Evolutionary conservation across 1,140 invertebrate genomes (phyloP), one percentile per base, ranked within the genome.

Genomic region (Stegodyphus dumicola): DNA sequence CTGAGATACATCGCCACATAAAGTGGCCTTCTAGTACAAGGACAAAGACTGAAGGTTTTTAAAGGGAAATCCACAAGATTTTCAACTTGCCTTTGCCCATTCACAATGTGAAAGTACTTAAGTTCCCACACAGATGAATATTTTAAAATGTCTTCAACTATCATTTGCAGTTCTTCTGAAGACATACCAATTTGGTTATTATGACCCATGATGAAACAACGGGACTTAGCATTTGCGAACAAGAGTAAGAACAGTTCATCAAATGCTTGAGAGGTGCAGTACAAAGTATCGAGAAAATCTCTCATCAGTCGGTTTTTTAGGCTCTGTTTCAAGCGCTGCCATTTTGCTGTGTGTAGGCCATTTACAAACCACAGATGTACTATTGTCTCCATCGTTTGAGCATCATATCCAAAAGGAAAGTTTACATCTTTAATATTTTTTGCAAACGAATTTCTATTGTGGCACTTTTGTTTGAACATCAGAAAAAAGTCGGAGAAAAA

Each of bases 181-280:
- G 60, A 76, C n/a, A 84, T 13, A 10, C 15, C 73, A 1, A 70
- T 65, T 17, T 76, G 10, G 53, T 69, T 60, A 53, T n/a, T 76
- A 33, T 17, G 11, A 4, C 52, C 73, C 9, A 76, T 17, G 5
- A 84, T 53, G 1, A 81, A 74, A 11, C 64, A 17, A 13, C 73
- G 48, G 3, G 81, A 76, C 60, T 84, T 84, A 0, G 51, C 64
- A 54, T 54, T 84, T 5, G 74, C 54, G 15, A 76, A 84, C 52
- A 84, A 18, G 9, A 84, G 71, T 52, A 84, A 3, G 53, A 84
- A 84, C 5, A 84, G 17, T 60, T 84, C 81, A 51, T 84, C 81
- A 70, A 84, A 84, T 0, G 73, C 60, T n/a, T 77, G 74, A 10
- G 81, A 84, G 7, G 81, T 84, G n/a, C 81, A 84, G 53, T 84